Base-by-base conservation (phyloP, 2,888 invertebrate genomes). In the Ornithoptera alexandrae region DNA sequence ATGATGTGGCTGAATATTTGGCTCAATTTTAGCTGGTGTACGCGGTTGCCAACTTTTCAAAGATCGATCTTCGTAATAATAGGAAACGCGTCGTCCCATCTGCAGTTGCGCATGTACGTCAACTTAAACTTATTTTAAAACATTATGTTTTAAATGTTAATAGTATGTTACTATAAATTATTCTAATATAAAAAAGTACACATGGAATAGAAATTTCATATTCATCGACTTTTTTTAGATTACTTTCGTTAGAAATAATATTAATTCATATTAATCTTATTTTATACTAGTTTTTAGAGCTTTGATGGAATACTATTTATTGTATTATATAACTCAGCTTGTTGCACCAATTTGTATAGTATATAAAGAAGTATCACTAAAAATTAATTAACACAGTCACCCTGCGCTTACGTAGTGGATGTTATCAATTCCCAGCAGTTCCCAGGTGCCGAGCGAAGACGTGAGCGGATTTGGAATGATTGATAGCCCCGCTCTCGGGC, bases 381-480 rank as follows among this genome's bases (percentile, higher is more conserved):
- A 63, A 70, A 70, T 67, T 70, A 70, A 70, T 70, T 70, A 70
- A 63, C 30, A 67, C 63, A 66, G 63, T 70, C 70, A 70, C 64
- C 53, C n/a, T 46, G 39, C 59, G 63, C 60, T 67, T 67, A 56
- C 67, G 24, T 63, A 70, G 60, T 63, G 63, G 67, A 30, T 58
- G 67, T 57, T 70, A 70, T 70, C 67, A 70, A 70, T 70, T 70
- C 59, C 63, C 63, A 70, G 63, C 67, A 63, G 67, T 53, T 62
- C 70, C 24, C 70, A 70, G 70, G 70, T 70, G 70, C 53, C 42
- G 66, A 42, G 70, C 15, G 59, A 63, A 70, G 63, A 70, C 70
- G 70, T 70, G 70, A 63, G 72, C 71, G 73, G 73, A 72, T 72
- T 73, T 70, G 71, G 69, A 62, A 65, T 74, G 73, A 75, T 75